phyloP scores from a whole-genome alignment of 2,113 vertebrate species.

The Sceloporus tristichus region DNA sequence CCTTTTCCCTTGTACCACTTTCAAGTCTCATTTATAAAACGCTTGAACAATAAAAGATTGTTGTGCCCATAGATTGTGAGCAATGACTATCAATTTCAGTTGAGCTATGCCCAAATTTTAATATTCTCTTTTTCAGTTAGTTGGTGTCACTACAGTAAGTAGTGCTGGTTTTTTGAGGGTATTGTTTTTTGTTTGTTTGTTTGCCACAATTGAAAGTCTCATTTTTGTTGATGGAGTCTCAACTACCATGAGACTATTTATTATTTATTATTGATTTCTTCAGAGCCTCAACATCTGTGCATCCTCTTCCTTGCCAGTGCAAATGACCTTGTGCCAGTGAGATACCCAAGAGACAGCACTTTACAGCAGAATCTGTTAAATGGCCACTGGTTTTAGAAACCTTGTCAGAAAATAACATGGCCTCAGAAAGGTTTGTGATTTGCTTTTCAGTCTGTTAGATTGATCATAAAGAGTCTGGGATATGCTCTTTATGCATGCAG shows the following conservation, averaged over 20 bases:
- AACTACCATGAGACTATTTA: constrained; percentile 7
- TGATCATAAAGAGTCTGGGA: constrained; percentile 51
- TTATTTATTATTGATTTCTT: constrained; percentile 13
- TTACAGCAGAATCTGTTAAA: neutral
- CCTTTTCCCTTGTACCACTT: too few relatives aligned
- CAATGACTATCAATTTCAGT: rapidly evolving
- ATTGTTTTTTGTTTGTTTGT: neutral
- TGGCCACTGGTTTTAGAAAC: rapidly evolving
- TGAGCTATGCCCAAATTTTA: neutral
- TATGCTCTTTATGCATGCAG: constrained; percentile 18
- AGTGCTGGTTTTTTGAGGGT: rapidly evolving
- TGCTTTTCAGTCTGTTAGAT: constrained; percentile 35
- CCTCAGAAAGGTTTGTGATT: constrained; percentile 47
- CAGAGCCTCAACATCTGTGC: neutral
- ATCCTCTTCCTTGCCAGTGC: neutral
- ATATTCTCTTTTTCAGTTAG: rapidly evolving
- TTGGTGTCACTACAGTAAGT: rapidly evolving
- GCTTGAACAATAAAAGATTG: neutral
- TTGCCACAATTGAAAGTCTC: neutral
- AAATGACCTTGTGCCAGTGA: constrained; percentile 1
- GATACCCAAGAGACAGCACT: neutral
- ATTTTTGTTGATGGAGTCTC: constrained; percentile 14
- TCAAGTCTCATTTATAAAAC: too few relatives aligned
- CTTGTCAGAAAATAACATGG: neutral
- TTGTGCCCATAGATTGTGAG: neutral